Evolutionary conservation across 2,797 vertebrate genomes (phyloP), one percentile per base, ranked within the genome.

Genomic region (Picus viridis): DNA sequence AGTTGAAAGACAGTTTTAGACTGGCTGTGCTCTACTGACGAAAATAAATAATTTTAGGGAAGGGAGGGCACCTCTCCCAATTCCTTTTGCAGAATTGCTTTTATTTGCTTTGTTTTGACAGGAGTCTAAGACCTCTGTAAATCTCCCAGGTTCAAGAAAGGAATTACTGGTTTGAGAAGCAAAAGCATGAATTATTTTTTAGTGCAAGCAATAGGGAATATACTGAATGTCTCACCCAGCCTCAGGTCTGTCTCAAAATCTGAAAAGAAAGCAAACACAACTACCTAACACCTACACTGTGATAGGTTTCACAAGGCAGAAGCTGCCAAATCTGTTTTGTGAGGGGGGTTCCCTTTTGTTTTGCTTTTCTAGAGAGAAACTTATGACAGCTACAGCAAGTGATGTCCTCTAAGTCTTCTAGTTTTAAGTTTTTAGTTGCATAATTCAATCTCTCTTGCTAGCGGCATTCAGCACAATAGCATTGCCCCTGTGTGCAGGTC

Each of bases 41-140:
- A 59, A 83, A 94, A 54, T 4, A 54, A 63, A 58, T 41, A 41
- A 58, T 90, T 93, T 77, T 69, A 65, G 73, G 79, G 63, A 93
- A 93, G 90, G 71, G 67, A 86, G 76, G 84, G 51, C 41, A 61
- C 54, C 81, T 93, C 76, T 89, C 47, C 43, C 36, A 49, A 51
- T 81, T 90, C 32, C 75, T 92, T 94, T 86, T 70, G 73, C 84
- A 70, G 73, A 83, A 70, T 72, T 0, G 0, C 64, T 75, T 92
- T 71, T 79, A 64, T 64, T 78, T 89, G 71, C 80, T 90, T 84
- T 88, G 63, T 93, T 94, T 93, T 86, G 83, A n/a, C 75, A 82
- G 80, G 49, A 86, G 22, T 64, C 57, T 76, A 41, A 83, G 79
- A 27, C 64, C 20, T 81, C 43, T 34, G 62, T 78, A 80, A 27